Percentiles rank a stretch among this genome's conserved stretches.
Conservation (phyloP, 2,113 vertebrate genomes). For the Brienomyrus brachyistius region DNA sequence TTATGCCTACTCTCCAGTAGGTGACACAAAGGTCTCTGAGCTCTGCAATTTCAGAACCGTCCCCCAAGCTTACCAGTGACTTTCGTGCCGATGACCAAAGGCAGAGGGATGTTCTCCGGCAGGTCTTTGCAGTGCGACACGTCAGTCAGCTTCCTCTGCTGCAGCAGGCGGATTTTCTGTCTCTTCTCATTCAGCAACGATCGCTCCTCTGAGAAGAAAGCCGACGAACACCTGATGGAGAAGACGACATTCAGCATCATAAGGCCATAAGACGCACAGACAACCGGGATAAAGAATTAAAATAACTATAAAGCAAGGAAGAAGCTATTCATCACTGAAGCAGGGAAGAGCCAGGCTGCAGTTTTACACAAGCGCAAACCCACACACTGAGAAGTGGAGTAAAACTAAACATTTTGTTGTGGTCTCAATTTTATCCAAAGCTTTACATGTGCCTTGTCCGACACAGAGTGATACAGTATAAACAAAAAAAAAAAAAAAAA, state of each 20-base stretch:
- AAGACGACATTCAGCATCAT: neutral
- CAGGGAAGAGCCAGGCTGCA: too few species aligned
- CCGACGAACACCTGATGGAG: slow-evolving; percentile 84
- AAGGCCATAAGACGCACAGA: too few species aligned
- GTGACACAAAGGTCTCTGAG: neutral
- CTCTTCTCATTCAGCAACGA: slow-evolving; percentile 87
- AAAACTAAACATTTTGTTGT: too few species aligned
- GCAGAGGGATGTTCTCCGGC: slow-evolving; percentile 93
- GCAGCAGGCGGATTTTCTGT: slow-evolving; percentile 90
- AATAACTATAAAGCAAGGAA: neutral
- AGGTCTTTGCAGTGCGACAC: slow-evolving; percentile 95
- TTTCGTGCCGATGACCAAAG: slow-evolving; percentile 96
- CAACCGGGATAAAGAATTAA: neutral
- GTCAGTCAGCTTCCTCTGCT: slow-evolving; percentile 90
- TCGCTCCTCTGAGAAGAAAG: slow-evolving; percentile 94
- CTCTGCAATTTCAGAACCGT: neutral
- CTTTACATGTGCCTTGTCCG: neutral
- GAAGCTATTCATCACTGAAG: too few species aligned
- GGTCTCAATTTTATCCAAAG: too few species aligned
- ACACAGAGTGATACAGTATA: neutral
- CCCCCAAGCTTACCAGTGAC: slow-evolving; percentile 74
- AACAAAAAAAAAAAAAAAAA: neutral
- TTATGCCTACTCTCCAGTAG: neutral
- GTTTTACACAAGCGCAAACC: too few species aligned
- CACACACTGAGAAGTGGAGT: too few species aligned